Evolutionary conservation across 1,140 invertebrate genomes (phyloP).

Genomic region (Acromyrmex echinatior): DNA sequence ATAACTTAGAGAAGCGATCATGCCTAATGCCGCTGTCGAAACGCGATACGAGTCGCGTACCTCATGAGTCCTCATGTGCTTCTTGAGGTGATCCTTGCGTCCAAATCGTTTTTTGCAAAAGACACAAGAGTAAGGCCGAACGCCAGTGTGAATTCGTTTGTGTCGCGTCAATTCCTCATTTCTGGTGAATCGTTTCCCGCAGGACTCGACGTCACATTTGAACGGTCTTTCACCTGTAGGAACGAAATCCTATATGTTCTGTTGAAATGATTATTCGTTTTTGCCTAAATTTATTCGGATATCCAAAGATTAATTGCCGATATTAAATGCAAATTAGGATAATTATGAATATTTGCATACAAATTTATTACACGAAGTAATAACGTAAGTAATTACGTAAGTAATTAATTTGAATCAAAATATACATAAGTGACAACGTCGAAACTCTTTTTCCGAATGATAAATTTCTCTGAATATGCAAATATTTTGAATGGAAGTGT

Average conservation of each 20-base stretch:
- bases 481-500: background rate
- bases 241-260: slow-evolving; percentile 49
- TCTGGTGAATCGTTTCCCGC: slow-evolving; percentile 96
- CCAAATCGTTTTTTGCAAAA: slow-evolving; percentile 96
- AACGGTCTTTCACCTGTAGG: slow-evolving; percentile 93
- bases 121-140: slow-evolving; percentile 92
- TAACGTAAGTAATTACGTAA: background rate
- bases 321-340: background rate
- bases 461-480: background rate
- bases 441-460: background rate
- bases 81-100: slow-evolving; percentile 95
- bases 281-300: slow-evolving; percentile 1
- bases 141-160: slow-evolving; percentile 95
- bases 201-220: slow-evolving; percentile 93
- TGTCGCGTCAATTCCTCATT: slow-evolving; percentile 97
- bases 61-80: slow-evolving; percentile 92
- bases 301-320: background rate
- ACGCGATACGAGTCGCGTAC: slow-evolving; percentile 76
- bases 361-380: background rate
- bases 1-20: slow-evolving; percentile 44
- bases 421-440: background rate
- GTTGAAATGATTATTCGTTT: background rate
- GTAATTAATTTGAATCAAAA: background rate
- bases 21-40: slow-evolving; percentile 50
- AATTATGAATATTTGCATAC: background rate